Evolutionary conservation across 2,888 invertebrate species (phyloP).

Genomic region (Theretra japonica): DNA sequence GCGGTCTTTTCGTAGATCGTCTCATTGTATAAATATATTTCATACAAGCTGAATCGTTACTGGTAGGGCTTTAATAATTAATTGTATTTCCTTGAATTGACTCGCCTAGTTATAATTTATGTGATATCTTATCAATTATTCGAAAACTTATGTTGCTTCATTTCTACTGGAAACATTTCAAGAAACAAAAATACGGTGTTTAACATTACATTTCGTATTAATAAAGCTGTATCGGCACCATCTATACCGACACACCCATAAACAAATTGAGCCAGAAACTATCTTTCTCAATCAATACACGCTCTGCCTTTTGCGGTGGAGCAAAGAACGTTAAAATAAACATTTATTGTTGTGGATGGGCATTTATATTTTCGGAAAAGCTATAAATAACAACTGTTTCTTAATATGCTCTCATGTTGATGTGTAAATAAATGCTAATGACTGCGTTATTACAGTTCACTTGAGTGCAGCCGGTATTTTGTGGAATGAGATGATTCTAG

Average conservation of each 20-base stretch:
- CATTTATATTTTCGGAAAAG: background rate
- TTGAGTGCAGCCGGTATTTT: background rate
- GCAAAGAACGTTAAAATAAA: background rate
- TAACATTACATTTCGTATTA: background rate
- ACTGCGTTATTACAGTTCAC: background rate
- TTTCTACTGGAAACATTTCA: background rate
- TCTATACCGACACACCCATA: background rate
- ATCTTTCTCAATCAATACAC: background rate
- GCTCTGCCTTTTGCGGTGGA: background rate
- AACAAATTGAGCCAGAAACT: background rate
- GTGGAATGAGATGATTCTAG: slow-evolving; percentile 33
- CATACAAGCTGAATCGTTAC: background rate
- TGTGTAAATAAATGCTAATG: background rate
- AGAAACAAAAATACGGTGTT: background rate
- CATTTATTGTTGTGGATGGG: background rate
- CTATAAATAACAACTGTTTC: slow-evolving; percentile 16
- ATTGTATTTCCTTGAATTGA: background rate
- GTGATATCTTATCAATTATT: background rate
- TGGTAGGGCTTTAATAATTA: background rate
- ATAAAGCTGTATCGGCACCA: background rate
- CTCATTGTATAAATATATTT: slow-evolving; percentile 10
- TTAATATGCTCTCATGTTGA: background rate
- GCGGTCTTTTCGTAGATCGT: slow-evolving; percentile 41
- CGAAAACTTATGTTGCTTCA: background rate
- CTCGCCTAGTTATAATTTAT: background rate